Percentiles rank a stretch among this genome's conserved stretches.
These are phyloP conservation scores for Harpegnathos saltator DNA, from an alignment of 1,140 invertebrate species.

Conservation along the genomic window DNA sequence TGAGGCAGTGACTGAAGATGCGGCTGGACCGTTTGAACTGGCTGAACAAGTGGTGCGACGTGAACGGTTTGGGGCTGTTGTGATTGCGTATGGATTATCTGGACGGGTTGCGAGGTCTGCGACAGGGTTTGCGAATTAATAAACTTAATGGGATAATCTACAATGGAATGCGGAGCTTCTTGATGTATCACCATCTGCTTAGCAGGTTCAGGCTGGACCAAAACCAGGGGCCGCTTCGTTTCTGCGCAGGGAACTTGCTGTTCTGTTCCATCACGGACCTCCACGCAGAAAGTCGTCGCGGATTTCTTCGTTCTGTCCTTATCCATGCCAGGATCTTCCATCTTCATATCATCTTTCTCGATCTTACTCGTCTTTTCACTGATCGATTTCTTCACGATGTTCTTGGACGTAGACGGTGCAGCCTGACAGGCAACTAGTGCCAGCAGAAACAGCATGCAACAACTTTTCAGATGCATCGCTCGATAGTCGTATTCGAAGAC, in stretches of 20 bases:
- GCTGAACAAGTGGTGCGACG: background rate
- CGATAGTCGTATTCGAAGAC: background rate
- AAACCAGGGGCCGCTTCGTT: background rate
- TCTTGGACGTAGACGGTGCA: conserved; percentile 10
- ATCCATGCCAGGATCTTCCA: conserved; percentile 33
- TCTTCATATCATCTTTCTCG: background rate
- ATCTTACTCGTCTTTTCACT: background rate
- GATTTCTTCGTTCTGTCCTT: conserved; percentile 66
- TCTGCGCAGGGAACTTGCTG: conserved; percentile 20
- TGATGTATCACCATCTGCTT: background rate
- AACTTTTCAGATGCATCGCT: conserved; percentile 34
- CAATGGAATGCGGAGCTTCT: background rate
- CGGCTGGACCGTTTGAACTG: background rate
- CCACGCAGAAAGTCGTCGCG: conserved; percentile 41
- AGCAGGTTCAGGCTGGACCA: background rate
- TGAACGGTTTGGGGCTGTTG: background rate
- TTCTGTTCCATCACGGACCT: conserved; percentile 25
- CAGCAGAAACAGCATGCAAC: conserved; percentile 17
- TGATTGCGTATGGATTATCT: background rate
- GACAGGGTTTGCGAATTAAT: no score
- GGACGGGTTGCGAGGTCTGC: background rate
- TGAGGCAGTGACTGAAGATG: background rate
- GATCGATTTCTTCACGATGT: conserved; percentile 45
- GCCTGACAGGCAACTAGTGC: conserved; percentile 44
- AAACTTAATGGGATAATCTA: background rate